Evolutionary conservation across 1,140 invertebrate genomes (phyloP), one percentile per base, ranked within the genome.

Genomic region (Ceratina japonica): DNA sequence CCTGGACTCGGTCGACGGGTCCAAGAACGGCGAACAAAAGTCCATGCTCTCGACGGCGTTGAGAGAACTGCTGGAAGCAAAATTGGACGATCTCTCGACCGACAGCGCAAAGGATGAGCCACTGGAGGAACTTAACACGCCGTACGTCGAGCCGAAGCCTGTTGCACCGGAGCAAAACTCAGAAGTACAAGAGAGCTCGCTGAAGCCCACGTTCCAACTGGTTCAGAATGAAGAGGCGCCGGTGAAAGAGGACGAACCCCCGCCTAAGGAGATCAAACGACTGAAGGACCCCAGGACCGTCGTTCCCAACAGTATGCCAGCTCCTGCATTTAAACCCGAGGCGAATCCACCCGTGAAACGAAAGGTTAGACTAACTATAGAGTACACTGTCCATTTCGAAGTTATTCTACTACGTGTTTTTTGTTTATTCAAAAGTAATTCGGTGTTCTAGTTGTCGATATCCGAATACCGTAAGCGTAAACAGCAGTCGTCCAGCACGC

Each of bases 391-490:
- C 71, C 72, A 16, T 82, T 85, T 64, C 16, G 44, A 64, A 51
- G 7, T 52, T 51, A 51, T 64, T 18, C 18, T n/a, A 27, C 37
- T 44, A 68, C 22, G 61, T 64, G 49, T 58, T 65, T 16, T 10
- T 58, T 15, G 51, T 83, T 72, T 49, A 52, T 31, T 74, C 22
- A 74, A 52, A 63, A 63, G 44, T 74, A 52, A 20, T 31, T 37
- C 56, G 5, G 15, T 8, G 16, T 80, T 93, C 2, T 75, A 96
- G 95, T 91, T 96, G 13, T 96, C 95, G 12, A 94, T 96, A 86
- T 94, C 95, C 15, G 95, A 96, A 83, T 96, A 96, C 87, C 92
- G 95, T 22, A 94, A 95, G 87, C 92, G 95, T 22, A 95, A 95
- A 78, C 93, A 94, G 82, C 91, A 93, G 31, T 93, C 91, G 5